phyloP scores from a whole-genome alignment of 2,888 invertebrate genomes.

The Habroteleia sp. region DNA sequence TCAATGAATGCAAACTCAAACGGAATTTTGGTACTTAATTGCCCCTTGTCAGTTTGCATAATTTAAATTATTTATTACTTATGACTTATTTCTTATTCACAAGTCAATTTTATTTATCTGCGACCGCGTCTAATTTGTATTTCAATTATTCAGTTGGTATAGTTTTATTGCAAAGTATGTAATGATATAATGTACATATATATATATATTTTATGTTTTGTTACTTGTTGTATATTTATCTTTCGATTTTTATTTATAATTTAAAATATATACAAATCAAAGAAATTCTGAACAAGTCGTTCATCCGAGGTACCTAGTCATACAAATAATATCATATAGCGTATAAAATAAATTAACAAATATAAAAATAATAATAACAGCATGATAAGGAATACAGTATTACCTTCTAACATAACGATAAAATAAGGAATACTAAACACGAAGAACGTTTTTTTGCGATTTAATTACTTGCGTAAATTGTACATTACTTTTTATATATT shows the following conservation, averaged over 20 bases:
- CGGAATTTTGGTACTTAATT: no score
- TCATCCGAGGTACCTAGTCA: slow-evolving; percentile 37
- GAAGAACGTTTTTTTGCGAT: not conserved
- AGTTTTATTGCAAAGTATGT: no score
- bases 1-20: no score
- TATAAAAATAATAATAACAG: not conserved
- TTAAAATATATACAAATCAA: slow-evolving; percentile 9
- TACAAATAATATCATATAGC: slow-evolving; percentile 11
- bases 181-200: not conserved
- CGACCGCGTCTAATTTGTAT: no score
- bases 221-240: not conserved
- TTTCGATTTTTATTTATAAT: no score
- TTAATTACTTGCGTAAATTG: slow-evolving; percentile 4
- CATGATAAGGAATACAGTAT: slow-evolving; percentile 14
- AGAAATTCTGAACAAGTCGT: slow-evolving; percentile 5
- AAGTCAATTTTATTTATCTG: no score
- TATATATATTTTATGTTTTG: slow-evolving; percentile 5
- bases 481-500: slow-evolving; percentile 17
- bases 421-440: not conserved
- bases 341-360: slow-evolving; percentile 2
- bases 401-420: not conserved
- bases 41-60: no score
- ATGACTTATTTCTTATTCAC: no score
- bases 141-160: no score
- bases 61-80: no score